phyloP scores from a whole-genome alignment of 2,113 vertebrate species.

The Zeus faber region DNA sequence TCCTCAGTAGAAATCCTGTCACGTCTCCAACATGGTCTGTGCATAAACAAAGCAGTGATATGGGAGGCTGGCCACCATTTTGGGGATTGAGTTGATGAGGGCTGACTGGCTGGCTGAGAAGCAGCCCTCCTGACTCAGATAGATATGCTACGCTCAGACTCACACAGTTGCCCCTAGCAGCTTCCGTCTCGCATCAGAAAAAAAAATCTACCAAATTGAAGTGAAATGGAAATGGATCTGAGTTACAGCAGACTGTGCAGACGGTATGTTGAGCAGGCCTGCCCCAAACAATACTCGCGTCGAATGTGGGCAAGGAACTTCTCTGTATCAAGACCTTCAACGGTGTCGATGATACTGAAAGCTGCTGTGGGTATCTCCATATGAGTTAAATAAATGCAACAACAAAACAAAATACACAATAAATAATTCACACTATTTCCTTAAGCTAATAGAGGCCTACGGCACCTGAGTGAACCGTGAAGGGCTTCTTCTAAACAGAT shows the following conservation, averaged over 20 bases:
- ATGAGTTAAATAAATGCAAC: too few relatives aligned
- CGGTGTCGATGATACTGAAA: too few relatives aligned
- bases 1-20: conserved; percentile 2
- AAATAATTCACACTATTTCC: conserved; percentile 48
- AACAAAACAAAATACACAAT: too few relatives aligned
- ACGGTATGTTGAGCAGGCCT: too few relatives aligned
- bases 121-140: conserved; percentile 63
- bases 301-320: too few relatives aligned
- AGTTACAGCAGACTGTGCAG: too few relatives aligned
- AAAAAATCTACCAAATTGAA: too few relatives aligned
- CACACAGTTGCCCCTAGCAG: conserved; percentile 52
- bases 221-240: too few relatives aligned
- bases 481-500: conserved; percentile 33
- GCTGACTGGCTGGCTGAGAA: conserved; percentile 51
- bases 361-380: too few relatives aligned
- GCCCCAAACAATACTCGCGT: too few relatives aligned
- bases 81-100: conserved; percentile 48
- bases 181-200: conserved; percentile 34
- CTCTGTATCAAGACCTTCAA: too few relatives aligned
- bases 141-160: conserved; percentile 49
- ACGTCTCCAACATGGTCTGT: neutral
- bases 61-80: conserved; percentile 54
- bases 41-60: conserved; percentile 17
- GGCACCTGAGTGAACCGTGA: conserved; percentile 39
- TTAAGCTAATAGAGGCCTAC: conserved; percentile 38